phyloP scores from a whole-genome alignment of 2,888 invertebrate genomes.

The Stenodera caucasica region DNA sequence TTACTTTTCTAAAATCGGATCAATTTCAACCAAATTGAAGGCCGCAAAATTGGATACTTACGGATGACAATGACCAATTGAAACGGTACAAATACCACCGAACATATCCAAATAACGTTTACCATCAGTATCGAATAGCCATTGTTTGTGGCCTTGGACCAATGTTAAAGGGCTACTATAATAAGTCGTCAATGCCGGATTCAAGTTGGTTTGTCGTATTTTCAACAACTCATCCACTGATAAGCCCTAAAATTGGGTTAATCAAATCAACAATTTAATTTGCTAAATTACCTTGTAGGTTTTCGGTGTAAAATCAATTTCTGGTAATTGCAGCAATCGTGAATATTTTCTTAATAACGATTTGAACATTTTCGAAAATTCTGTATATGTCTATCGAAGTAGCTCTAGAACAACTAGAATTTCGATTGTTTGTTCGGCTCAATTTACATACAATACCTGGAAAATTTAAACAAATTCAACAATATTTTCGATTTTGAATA shows the following conservation, averaged over 20 bases:
- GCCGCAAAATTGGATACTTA: conserved; percentile 62
- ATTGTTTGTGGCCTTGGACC: conserved; percentile 88
- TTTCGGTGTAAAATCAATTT: not conserved
- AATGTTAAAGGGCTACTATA: conserved; percentile 84
- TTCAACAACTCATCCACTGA: conserved; percentile 62
- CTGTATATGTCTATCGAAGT: no score
- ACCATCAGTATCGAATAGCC: conserved; percentile 86
- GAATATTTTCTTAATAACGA: not conserved
- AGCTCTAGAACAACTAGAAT: no score
- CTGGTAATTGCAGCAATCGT: not conserved
- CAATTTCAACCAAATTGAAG: conserved; percentile 3
- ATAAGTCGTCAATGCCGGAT: conserved; percentile 71
- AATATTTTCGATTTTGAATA: no score
- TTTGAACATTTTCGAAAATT: not conserved
- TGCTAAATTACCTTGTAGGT: not conserved
- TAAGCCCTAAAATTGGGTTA: conserved; percentile 59
- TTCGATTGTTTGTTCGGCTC: no score
- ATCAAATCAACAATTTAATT: not conserved
- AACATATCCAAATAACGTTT: conserved; percentile 92
- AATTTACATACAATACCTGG: no score
- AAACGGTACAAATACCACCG: conserved; percentile 96
- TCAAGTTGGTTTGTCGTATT: conserved; percentile 66
- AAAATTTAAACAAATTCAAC: no score
- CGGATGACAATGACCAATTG: conserved; percentile 98
- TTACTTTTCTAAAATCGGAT: conserved; percentile 72